Evolutionary conservation across 1,140 invertebrate species (phyloP).

Genomic region (Teleopsis dalmanni): DNA sequence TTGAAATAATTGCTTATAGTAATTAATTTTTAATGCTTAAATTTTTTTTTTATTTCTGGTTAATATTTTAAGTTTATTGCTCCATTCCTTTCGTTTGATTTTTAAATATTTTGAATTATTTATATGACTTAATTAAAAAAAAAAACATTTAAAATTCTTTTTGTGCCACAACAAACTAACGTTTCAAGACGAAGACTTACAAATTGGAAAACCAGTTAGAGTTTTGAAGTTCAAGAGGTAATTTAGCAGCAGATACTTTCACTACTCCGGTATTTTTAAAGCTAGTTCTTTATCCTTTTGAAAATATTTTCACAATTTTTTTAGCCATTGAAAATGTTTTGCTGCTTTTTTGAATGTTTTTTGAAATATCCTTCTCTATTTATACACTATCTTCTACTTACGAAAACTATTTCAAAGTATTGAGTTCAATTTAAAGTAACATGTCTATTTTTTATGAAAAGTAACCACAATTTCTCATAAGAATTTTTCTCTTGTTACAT

Average conservation of each 20-base stretch:
- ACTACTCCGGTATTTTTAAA: not conserved
- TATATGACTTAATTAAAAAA: slow-evolving; percentile 1
- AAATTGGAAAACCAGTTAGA: slow-evolving; percentile 40
- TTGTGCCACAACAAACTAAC: too few species aligned
- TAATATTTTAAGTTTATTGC: not conserved
- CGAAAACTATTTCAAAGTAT: too few species aligned
- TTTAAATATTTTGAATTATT: not conserved
- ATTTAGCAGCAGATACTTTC: slow-evolving; percentile 1
- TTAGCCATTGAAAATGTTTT: not conserved
- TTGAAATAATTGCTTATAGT: too few species aligned
- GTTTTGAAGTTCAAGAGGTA: slow-evolving; percentile 43
- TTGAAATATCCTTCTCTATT: too few species aligned
- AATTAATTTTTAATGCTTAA: not conserved
- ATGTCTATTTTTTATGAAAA: too few species aligned
- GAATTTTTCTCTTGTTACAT: too few species aligned
- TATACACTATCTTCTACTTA: too few species aligned
- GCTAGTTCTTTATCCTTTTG: not conserved
- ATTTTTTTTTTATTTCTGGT: not conserved
- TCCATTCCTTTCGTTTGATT: not conserved
- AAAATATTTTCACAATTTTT: not conserved
- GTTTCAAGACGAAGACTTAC: slow-evolving; percentile 37
- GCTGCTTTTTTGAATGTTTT: too few species aligned
- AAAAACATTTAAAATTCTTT: not conserved
- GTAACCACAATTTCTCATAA: too few species aligned
- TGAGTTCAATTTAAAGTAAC: too few species aligned